These are phyloP conservation scores for Silurus meridionalis DNA, from an alignment of 2,113 vertebrate genomes.

Conservation along the genomic window DNA sequence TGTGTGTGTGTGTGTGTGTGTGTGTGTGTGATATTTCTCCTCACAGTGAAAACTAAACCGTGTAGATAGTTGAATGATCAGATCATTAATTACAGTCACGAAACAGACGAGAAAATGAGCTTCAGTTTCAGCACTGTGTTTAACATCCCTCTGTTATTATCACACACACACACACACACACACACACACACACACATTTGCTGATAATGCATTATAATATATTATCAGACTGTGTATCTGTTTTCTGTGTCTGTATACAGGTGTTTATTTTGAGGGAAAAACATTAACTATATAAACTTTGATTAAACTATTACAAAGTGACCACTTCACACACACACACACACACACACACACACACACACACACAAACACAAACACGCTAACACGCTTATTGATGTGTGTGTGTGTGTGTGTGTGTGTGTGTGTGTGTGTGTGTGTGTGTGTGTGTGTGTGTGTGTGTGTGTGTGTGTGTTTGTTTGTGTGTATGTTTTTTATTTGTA, in stretches of 20 bases:
- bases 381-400: too few species aligned
- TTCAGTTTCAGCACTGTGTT: neutral
- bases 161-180: neutral
- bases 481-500: neutral
- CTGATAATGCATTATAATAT: too few species aligned
- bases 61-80: too few species aligned
- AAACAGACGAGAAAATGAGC: neutral
- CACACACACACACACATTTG: neutral
- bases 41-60: neutral
- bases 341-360: slow-evolving; percentile 15
- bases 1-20: neutral
- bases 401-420: too few species aligned
- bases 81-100: neutral
- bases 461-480: neutral
- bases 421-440: too few species aligned
- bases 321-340: neutral
- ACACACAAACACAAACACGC: too few species aligned
- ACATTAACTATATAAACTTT: neutral
- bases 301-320: neutral
- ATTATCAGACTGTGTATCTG: neutral
- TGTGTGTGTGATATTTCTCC: neutral
- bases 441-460: too few species aligned
- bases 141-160: neutral
- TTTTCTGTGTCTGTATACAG: neutral
- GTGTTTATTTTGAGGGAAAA: neutral